Evolutionary conservation across 2,113 vertebrate genomes (phyloP).

Genomic region (Oreochromis aureus): DNA sequence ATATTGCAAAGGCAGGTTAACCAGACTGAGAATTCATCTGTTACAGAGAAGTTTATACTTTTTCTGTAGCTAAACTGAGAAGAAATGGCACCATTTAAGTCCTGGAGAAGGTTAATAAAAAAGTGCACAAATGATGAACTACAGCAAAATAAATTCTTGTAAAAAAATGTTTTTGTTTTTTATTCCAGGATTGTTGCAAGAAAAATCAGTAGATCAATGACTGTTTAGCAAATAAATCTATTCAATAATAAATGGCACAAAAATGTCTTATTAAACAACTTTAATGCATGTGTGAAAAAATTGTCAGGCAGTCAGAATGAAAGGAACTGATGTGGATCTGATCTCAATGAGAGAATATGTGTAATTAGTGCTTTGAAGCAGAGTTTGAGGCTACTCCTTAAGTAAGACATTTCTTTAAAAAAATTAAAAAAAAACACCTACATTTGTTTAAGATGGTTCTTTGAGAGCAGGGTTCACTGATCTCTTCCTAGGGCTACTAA

Average conservation of each 20-base stretch:
- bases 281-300: background rate
- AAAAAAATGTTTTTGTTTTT: background rate
- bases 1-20: background rate
- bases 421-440: background rate
- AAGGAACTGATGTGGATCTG: background rate
- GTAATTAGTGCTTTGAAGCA: background rate
- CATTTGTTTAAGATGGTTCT: slow-evolving; percentile 25
- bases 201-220: background rate
- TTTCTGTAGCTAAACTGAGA: background rate
- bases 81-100: background rate
- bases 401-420: background rate
- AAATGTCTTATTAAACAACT: background rate
- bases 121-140: background rate
- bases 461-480: slow-evolving; percentile 1
- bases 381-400: background rate
- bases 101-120: background rate
- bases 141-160: background rate
- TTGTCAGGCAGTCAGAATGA: background rate
- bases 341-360: background rate
- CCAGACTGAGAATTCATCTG: background rate
- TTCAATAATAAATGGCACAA: background rate
- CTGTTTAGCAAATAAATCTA: background rate
- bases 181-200: background rate
- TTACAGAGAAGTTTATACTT: background rate
- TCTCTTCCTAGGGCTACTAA: slow-evolving; percentile 43